Evolutionary conservation across 2,888 invertebrate genomes (phyloP).

Genomic region (Xestia c-nigrum): DNA sequence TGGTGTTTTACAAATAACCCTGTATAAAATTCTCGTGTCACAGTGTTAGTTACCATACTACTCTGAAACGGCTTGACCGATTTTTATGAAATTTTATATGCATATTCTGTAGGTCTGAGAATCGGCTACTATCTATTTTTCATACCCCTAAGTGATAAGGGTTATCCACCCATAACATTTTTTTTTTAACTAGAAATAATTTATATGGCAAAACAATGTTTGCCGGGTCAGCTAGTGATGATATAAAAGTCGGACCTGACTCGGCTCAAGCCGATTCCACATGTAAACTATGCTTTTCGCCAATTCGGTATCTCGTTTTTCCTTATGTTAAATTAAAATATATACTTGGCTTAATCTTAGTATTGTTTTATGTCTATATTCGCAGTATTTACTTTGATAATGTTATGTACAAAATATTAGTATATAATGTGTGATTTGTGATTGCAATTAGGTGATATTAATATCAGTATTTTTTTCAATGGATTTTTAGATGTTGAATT

Average conservation of each 20-base stretch:
- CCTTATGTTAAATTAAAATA: slow-evolving; percentile 8
- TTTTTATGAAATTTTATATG: too few species aligned
- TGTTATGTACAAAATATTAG: slow-evolving; percentile 49
- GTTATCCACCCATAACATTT: too few species aligned
- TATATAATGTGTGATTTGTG: slow-evolving; percentile 49
- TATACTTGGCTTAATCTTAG: slow-evolving; percentile 44
- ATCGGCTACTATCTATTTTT: too few species aligned
- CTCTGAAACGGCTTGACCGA: too few species aligned
- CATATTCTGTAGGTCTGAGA: too few species aligned
- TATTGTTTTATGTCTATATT: slow-evolving; percentile 41
- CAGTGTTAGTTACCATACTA: too few species aligned
- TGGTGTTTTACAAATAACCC: too few species aligned
- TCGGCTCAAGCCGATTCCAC: not conserved
- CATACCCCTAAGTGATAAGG: too few species aligned
- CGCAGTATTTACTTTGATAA: slow-evolving; percentile 37
- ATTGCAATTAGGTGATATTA: slow-evolving; percentile 39
- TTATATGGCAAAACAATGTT: too few species aligned
- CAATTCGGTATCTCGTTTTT: slow-evolving; percentile 12
- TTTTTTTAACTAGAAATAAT: too few species aligned
- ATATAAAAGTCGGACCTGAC: not conserved
- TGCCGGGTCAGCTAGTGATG: too few species aligned
- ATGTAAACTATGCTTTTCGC: not conserved
- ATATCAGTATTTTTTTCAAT: slow-evolving; percentile 43
- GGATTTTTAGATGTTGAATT: not conserved
- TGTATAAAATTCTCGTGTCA: too few species aligned